Evolutionary conservation across 53 echinoderm and acorn worm species (phyloP).

Genomic region (Paelopatides confundens): DNA sequence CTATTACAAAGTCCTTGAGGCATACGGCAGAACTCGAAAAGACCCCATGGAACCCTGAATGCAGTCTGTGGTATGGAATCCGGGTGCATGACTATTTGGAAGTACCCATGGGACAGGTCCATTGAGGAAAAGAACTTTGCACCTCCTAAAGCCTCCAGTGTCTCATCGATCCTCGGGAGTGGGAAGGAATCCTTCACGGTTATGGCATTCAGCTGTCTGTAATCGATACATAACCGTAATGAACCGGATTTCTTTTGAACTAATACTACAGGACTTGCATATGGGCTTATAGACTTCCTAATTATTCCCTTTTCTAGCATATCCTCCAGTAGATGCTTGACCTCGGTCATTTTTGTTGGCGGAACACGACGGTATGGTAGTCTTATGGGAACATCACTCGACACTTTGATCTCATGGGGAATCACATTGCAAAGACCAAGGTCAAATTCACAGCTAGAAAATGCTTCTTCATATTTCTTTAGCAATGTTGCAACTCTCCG

Average conservation of each 20-base stretch:
- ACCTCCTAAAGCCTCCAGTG: too few relatives aligned
- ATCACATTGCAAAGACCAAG: constrained; percentile 64
- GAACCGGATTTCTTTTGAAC: background rate
- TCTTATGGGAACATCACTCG: constrained; percentile 36
- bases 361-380: constrained; percentile 55
- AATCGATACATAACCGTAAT: background rate
- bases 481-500: constrained; percentile 33
- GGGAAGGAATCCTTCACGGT: too few relatives aligned
- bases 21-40: too few relatives aligned
- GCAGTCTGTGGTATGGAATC: too few relatives aligned
- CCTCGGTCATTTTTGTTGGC: constrained; percentile 35
- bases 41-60: too few relatives aligned
- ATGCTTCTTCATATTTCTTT: constrained; percentile 44
- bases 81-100: too few relatives aligned
- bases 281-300: background rate
- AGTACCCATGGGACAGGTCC: too few relatives aligned
- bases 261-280: too few relatives aligned
- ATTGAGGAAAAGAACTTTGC: background rate
- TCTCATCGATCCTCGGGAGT: too few relatives aligned
- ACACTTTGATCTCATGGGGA: constrained; percentile 64
- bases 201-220: too few relatives aligned
- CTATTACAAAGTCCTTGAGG: too few relatives aligned
- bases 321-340: constrained; percentile 43
- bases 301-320: too few relatives aligned
- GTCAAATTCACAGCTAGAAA: constrained; percentile 65